Evolutionary conservation across 2,888 invertebrate genomes (phyloP).

Genomic region (Hydriomena furcata): DNA sequence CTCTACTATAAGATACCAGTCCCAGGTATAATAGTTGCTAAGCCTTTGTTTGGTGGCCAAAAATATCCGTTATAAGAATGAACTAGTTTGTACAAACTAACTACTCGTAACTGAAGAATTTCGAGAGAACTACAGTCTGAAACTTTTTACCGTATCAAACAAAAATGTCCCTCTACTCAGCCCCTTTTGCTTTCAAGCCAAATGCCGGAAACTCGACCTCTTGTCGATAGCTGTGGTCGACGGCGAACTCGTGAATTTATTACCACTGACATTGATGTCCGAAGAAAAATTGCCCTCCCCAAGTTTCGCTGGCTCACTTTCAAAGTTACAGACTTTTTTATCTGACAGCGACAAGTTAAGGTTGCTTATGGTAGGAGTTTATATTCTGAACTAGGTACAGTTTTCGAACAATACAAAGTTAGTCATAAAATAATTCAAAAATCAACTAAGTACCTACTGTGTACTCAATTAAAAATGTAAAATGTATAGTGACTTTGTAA

Average conservation of each 20-base stretch:
- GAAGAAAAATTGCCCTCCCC: conserved; percentile 66
- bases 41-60: too few relatives aligned
- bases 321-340: conserved; percentile 45
- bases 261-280: conserved; percentile 63
- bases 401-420: background rate
- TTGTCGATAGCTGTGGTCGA: conserved; percentile 23
- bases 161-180: background rate
- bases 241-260: conserved; percentile 64
- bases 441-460: too few relatives aligned
- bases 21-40: too few relatives aligned
- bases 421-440: background rate
- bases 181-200: conserved; percentile 15
- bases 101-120: background rate
- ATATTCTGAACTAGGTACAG: background rate
- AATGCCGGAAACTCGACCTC: conserved; percentile 23
- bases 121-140: background rate
- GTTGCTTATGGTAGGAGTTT: conserved; percentile 29
- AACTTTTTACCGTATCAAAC: conserved; percentile 13
- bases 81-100: background rate
- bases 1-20: too few relatives aligned
- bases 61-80: too few relatives aligned
- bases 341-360: conserved; percentile 32
- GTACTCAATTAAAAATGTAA: conserved; percentile 1
- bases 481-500: conserved; percentile 16
- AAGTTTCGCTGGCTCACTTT: conserved; percentile 55